Evolutionary conservation across 2,113 vertebrate species (phyloP).

Genomic region (Indicator maculatus): DNA sequence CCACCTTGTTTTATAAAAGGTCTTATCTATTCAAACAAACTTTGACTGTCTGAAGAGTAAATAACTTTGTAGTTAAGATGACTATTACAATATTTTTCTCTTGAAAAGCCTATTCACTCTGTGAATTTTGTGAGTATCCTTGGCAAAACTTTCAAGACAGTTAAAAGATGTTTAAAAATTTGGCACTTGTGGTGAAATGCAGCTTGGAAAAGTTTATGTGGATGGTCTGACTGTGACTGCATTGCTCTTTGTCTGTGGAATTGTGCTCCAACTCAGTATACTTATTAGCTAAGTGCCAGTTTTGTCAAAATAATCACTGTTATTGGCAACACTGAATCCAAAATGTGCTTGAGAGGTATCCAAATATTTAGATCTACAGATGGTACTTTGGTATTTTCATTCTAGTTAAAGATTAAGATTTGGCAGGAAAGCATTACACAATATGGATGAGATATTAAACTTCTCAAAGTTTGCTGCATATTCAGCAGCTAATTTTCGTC

Average conservation of each 20-base stretch:
- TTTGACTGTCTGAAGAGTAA: neutral
- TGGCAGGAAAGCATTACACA: neutral
- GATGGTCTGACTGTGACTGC: neutral
- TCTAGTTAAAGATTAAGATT: neutral
- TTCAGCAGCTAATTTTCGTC: conserved; percentile 3
- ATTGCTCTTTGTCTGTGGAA: neutral
- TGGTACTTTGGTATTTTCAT: conserved; percentile 2
- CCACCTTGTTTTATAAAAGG: too few relatives aligned
- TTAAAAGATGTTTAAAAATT: neutral
- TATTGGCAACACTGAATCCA: neutral
- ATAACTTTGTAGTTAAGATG: neutral
- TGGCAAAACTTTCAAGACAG: neutral
- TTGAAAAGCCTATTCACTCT: neutral
- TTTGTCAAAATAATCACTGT: neutral
- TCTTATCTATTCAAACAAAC: neutral
- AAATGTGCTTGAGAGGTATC: neutral
- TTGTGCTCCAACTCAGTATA: neutral
- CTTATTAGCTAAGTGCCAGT: neutral
- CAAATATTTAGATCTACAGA: conserved; percentile 52
- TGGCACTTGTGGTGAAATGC: neutral
- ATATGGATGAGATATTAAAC: neutral
- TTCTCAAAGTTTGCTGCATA: neutral
- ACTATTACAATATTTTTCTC: neutral
- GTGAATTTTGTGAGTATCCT: neutral
- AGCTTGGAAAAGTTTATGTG: neutral